phyloP scores from a whole-genome alignment of 1,140 invertebrate species.

The Aphaenogaster floridana region DNA sequence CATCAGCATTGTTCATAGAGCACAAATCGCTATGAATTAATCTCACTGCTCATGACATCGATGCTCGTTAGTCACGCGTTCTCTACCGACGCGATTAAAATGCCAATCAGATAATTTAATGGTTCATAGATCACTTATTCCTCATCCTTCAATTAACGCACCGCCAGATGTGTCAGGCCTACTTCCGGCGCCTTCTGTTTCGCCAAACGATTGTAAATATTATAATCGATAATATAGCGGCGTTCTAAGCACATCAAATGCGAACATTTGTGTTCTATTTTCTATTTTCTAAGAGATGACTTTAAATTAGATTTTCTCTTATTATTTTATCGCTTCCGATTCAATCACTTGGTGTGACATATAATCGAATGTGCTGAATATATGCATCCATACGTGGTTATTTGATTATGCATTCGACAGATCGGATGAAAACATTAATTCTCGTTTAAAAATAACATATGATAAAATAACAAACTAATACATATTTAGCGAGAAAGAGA shows the following conservation, averaged over 20 bases:
- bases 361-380: conserved; percentile 8
- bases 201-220: conserved; percentile 17
- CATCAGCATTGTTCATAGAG: conserved; percentile 16
- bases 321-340: conserved; percentile 23
- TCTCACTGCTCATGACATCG: conserved; percentile 17
- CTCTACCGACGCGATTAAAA: conserved; percentile 40
- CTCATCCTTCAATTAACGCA: conserved; percentile 53
- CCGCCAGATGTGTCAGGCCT: neutral
- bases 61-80: conserved; percentile 45
- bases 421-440: neutral
- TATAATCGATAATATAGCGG: neutral
- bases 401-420: conserved; percentile 14
- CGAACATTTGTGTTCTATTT: conserved; percentile 22
- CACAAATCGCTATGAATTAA: conserved; percentile 42
- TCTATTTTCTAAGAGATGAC: conserved; percentile 1
- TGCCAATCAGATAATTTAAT: conserved; percentile 49
- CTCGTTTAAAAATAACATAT: neutral
- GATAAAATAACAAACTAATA: conserved; percentile 16
- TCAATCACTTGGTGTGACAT: conserved; percentile 14
- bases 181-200: conserved; percentile 11
- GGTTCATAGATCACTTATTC: conserved; percentile 49
- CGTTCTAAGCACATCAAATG: neutral
- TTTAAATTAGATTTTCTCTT: neutral
- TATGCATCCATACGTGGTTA: neutral
- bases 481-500: conserved; percentile 1